A percentile compares a stretch with the other conserved stretches of the same genome.
Evolutionary conservation across 2,797 vertebrate genomes (phyloP).

Genomic region (Psittacula derbiana): DNA sequence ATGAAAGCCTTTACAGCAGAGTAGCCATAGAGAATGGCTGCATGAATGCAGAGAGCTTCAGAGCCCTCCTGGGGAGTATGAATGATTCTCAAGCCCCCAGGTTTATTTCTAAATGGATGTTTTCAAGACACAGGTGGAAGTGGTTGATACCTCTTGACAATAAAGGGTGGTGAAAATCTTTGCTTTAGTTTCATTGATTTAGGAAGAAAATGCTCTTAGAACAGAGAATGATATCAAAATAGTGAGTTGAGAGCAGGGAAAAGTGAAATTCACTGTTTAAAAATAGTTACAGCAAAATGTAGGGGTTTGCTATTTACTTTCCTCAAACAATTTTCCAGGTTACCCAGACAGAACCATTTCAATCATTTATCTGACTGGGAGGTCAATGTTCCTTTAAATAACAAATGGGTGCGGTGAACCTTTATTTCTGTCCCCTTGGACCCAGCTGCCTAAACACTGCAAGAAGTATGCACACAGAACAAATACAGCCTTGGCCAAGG

Average conservation of each 20-base stretch:
- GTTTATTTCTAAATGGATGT: not conserved
- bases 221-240: not conserved
- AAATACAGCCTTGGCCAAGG: not conserved
- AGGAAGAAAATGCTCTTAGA: not conserved
- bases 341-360: not conserved
- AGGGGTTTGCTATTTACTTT: not conserved
- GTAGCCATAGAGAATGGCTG: not conserved
- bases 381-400: conserved; percentile 1
- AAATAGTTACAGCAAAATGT: not conserved
- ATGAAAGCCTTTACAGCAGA: not conserved
- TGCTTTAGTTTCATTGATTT: not conserved
- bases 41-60: not conserved
- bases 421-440: conserved; percentile 4
- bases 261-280: not conserved
- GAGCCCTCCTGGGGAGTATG: not conserved
- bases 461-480: not conserved
- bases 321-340: not conserved
- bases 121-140: not conserved
- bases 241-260: not conserved
- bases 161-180: not conserved
- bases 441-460: not conserved
- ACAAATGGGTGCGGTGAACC: not conserved
- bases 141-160: not conserved
- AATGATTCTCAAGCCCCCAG: not conserved
- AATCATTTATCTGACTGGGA: not conserved